These are phyloP conservation scores for Catocala fraxini DNA, from an alignment of 2,888 invertebrate species.

Conservation along the genomic window DNA sequence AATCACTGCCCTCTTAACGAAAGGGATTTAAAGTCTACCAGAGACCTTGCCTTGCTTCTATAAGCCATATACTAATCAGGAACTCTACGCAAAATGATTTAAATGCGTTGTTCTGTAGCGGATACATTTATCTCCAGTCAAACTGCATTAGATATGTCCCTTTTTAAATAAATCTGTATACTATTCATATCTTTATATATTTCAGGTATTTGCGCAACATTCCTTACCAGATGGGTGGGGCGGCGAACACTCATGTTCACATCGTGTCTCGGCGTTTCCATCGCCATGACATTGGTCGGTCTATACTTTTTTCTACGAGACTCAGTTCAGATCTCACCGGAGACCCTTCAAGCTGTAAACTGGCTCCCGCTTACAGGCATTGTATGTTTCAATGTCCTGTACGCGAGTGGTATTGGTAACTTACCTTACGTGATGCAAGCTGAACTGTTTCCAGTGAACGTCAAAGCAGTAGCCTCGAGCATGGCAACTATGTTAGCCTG, in stretches of 20 bases:
- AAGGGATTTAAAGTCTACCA: too few species aligned
- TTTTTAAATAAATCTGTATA: too few species aligned
- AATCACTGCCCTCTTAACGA: too few species aligned
- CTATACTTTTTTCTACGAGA: constrained; percentile 86
- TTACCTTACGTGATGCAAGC: constrained; percentile 89
- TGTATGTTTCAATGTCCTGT: constrained; percentile 87
- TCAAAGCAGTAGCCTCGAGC: constrained; percentile 88
- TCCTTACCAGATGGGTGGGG: constrained; percentile 85
- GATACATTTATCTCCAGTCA: too few species aligned
- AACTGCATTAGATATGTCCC: too few species aligned
- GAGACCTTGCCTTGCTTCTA: too few species aligned
- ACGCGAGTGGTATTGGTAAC: constrained; percentile 88
- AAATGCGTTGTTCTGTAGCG: too few species aligned
- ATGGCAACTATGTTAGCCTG: constrained; percentile 87
- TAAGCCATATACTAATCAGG: too few species aligned
- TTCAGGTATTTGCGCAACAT: constrained; percentile 81
- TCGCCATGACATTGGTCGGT: constrained; percentile 83
- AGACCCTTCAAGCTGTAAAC: constrained; percentile 71
- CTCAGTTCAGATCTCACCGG: constrained; percentile 64
- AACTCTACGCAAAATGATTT: too few species aligned
- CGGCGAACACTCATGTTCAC: constrained; percentile 84
- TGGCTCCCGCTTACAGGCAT: constrained; percentile 87
- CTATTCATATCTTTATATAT: constrained; percentile 21
- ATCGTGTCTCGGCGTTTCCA: constrained; percentile 86
- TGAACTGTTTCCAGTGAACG: constrained; percentile 89